Conservation (phyloP, 35 echinoderm and acorn worm genomes). For the Apostichopus parvimensis region DNA sequence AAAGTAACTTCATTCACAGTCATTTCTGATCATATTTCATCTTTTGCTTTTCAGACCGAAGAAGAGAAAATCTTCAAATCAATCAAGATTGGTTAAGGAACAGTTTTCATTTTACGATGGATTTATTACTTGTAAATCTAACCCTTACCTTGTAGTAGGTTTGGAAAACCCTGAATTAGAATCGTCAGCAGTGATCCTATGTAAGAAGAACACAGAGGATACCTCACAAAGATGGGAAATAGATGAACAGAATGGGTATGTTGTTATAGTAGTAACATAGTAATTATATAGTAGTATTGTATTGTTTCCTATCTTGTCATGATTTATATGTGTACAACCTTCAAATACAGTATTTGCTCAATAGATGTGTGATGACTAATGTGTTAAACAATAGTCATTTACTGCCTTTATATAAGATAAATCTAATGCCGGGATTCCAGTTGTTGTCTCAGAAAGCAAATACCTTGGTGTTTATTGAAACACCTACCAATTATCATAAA, state of each 20-base stretch:
- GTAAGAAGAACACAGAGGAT: slow-evolving; percentile 83
- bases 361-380: too few relatives aligned
- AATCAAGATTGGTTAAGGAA: slow-evolving; percentile 60
- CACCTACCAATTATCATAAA: too few relatives aligned
- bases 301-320: too few relatives aligned
- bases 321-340: too few relatives aligned
- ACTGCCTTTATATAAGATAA: too few relatives aligned
- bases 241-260: slow-evolving; percentile 43
- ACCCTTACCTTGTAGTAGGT: slow-evolving; percentile 81
- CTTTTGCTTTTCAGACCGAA: neutral
- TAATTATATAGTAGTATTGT: too few relatives aligned
- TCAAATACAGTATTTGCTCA: too few relatives aligned
- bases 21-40: neutral
- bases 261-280: neutral
- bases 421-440: too few relatives aligned
- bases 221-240: slow-evolving; percentile 83
- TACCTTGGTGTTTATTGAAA: too few relatives aligned
- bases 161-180: slow-evolving; percentile 64
- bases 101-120: slow-evolving; percentile 82
- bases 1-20: too few relatives aligned
- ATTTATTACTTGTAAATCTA: slow-evolving; percentile 69
- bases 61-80: slow-evolving; percentile 31
- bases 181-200: slow-evolving; percentile 59
- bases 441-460: too few relatives aligned
- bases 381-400: too few relatives aligned